Evolutionary conservation across 2,888 invertebrate genomes (phyloP), one percentile per base, ranked within the genome.

Genomic region (Criorhina ranunculi): DNA sequence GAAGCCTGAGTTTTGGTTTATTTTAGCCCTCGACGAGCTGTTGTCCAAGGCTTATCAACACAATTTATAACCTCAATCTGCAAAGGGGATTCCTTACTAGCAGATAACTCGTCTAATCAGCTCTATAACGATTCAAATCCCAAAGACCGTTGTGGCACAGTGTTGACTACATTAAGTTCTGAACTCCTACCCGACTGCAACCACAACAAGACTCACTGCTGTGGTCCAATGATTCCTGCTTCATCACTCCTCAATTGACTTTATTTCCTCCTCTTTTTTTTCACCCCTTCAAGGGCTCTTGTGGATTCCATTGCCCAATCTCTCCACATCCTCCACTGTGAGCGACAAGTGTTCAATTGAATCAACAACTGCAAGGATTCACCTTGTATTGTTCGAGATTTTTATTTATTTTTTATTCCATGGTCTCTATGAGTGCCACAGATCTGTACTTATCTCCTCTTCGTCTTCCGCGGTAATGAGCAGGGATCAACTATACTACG

Each of bases 401-500:
- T 6, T 42, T n/a, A 2, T 42, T 5, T 19, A n/a, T 15, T 19
- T 9, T 31, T 29, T 7, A 24, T 24, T 24, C 24, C 12, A 29
- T 31, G 29, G n/a, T 24, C 53, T 53, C 15, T 24, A 24, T 24
- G 24, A 24, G 24, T 24, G 24, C 24, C 24, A 24, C 35, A 35
- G 44, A 75, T 53, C 46, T 44, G 44, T 29, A 31, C n/a, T 64
- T 46, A 31, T 53, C 66, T 55, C 17, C 60, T 31, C n/a, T 64
- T 24, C 51, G n/a, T 9, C 33, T 35, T 62, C 15, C 51, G 31
- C 62, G 40, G 24, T 79, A 79, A 79, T 59, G 66, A 53, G 17
- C 57, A 33, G 15, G n/a, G 31, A 79, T 78, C 70, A 70, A 72
- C 62, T 46, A 8, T 12, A 40, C 55, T 60, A 64, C 24, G 60